Percentiles rank a stretch among this genome's conserved stretches.
Conservation (phyloP, 2,797 vertebrate species). For the Carcharodon carcharias region DNA sequence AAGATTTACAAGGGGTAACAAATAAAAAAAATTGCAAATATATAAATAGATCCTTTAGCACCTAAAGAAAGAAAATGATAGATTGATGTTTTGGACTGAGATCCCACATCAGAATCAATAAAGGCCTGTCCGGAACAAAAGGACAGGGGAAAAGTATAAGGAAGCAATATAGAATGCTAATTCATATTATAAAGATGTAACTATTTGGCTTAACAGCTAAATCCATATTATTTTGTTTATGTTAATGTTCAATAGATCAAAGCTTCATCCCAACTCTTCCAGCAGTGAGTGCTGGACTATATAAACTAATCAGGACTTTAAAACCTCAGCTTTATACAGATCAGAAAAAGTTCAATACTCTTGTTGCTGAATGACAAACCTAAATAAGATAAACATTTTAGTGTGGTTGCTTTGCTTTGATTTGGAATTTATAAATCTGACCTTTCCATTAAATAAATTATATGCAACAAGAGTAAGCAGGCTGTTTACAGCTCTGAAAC, state of each 20-base stretch:
- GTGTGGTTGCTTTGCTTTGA: neutral
- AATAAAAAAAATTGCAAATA: neutral
- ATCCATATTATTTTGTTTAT: neutral
- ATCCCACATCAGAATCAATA: neutral
- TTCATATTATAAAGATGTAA: neutral
- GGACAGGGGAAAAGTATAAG: neutral
- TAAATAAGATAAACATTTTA: neutral
- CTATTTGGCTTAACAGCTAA: neutral
- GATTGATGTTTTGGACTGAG: neutral
- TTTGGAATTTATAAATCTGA: neutral
- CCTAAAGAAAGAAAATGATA: neutral
- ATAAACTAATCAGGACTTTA: neutral
- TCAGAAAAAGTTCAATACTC: neutral
- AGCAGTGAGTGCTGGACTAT: neutral
- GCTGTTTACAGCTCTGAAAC: neutral
- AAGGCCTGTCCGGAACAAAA: neutral
- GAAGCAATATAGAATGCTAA: neutral
- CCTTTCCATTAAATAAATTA: slow-evolving; percentile 23
- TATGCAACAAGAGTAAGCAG: neutral
- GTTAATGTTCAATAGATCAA: neutral
- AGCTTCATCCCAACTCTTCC: neutral
- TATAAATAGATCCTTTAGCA: neutral
- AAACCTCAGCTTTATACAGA: neutral
- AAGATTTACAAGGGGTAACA: neutral
- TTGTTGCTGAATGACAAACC: neutral